Evolutionary conservation across 2,797 vertebrate genomes (phyloP).

Genomic region (Myioborus miniatus): DNA sequence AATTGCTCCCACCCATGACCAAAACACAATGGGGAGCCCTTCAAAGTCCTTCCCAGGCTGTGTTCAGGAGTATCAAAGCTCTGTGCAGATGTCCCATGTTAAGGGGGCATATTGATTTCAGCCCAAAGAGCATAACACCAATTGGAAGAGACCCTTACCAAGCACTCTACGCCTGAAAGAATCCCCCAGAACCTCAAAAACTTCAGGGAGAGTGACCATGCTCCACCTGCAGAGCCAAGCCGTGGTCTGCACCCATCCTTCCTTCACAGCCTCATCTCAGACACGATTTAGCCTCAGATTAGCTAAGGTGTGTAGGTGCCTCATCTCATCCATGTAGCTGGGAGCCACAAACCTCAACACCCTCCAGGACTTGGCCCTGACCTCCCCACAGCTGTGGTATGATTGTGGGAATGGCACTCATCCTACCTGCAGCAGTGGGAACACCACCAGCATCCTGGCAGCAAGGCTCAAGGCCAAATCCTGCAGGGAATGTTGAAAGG

Average conservation of each 20-base stretch:
- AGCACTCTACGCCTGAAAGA: background rate
- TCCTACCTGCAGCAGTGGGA: background rate
- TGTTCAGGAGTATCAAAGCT: background rate
- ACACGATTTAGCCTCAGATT: background rate
- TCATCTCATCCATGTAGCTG: background rate
- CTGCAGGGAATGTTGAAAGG: background rate
- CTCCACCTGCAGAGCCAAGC: background rate
- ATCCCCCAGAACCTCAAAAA: accelerated
- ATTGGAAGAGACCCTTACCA: background rate
- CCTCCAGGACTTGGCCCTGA: background rate
- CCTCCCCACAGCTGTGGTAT: accelerated
- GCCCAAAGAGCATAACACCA: background rate
- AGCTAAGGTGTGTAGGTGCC: background rate
- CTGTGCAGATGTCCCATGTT: background rate
- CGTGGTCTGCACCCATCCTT: background rate
- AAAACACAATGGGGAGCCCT: background rate
- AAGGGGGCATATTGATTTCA: background rate
- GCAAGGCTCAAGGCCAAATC: background rate
- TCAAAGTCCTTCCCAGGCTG: background rate
- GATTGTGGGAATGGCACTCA: background rate
- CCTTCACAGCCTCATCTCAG: background rate
- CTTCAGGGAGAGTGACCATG: accelerated
- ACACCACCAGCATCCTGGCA: accelerated
- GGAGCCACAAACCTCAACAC: background rate
- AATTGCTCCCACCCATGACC: background rate